Conservation (phyloP, 2,113 vertebrate genomes). For the Pangasianodon gigas region DNA sequence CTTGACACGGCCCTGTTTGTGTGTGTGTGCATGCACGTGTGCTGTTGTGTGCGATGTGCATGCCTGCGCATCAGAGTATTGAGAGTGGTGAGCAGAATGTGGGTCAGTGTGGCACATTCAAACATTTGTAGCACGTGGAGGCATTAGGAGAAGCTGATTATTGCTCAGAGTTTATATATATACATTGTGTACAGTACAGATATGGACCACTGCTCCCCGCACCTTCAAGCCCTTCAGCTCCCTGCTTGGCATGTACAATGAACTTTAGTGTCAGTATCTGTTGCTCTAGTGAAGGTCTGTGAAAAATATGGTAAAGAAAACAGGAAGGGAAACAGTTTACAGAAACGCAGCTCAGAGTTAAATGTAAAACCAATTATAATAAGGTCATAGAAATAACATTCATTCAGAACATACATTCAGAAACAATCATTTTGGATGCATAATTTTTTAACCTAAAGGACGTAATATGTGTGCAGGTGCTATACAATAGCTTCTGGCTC, state of each 20-base stretch:
- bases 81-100: constrained; percentile 17
- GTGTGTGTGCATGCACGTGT: background rate
- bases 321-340: background rate
- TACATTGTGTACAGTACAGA: no score
- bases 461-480: background rate
- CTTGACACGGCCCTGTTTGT: no score
- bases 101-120: constrained; percentile 35
- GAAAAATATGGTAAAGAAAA: background rate
- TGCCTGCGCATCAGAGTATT: background rate
- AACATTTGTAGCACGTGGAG: constrained; percentile 2
- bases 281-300: no score
- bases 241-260: no score
- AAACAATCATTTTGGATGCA: background rate
- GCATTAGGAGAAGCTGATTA: constrained; percentile 21
- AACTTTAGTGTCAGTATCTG: no score
- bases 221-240: no score
- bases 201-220: no score
- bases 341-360: background rate
- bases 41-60: constrained; percentile 9
- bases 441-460: background rate
- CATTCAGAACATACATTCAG: no score
- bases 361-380: background rate
- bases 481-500: constrained; percentile 10
- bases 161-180: background rate
- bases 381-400: background rate